Evolutionary conservation across 2,113 vertebrate genomes (phyloP), one percentile per base, ranked within the genome.

Genomic region (Oreochromis spilurus): DNA sequence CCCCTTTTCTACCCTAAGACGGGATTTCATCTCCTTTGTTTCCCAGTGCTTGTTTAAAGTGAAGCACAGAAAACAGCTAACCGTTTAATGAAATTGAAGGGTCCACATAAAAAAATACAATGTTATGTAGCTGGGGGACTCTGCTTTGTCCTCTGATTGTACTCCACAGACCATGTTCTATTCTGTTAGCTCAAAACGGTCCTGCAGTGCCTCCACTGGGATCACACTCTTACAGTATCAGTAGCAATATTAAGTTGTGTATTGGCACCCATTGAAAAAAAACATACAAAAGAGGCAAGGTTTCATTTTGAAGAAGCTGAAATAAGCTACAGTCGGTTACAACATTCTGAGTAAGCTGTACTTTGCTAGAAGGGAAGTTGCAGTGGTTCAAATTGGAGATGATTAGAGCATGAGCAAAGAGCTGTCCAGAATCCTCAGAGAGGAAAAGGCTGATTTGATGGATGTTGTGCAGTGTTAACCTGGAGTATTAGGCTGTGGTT

Each of bases 11-110:
- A 88, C 50, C 70, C 21, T 29, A 29, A 82, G 50, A 78, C 7
- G 21, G 83, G 88, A 91, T 95, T 91, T 86, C 1, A 85, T 82
- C 52, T 55, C 57, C 52, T 91, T 91, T 91, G 82, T 92, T 90
- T 91, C 80, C 19, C 9, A 31, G 17, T 21, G 13, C 79, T 88
- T 83, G n/a, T 80, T 87, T 81, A 79, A 83, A 84, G 67, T 29
- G n/a, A 89, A 84, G 17, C 40, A 70, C 70, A 80, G 10, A 16
- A 83, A 88, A 88, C 36, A 62, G 21, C 10, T 75, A 83, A 87
- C 70, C 38, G 5, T 84, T 83, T 45, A 87, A 87, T 72, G n/a
- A 26, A 84, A 84, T 26, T 67, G 70, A 79, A 79, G 78, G 8
- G 14, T 85, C 45, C 62, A 34, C 34, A 10, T 81, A 67, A 82